Conservation (phyloP, 1,140 invertebrate genomes). For the Orius insidiosus region DNA sequence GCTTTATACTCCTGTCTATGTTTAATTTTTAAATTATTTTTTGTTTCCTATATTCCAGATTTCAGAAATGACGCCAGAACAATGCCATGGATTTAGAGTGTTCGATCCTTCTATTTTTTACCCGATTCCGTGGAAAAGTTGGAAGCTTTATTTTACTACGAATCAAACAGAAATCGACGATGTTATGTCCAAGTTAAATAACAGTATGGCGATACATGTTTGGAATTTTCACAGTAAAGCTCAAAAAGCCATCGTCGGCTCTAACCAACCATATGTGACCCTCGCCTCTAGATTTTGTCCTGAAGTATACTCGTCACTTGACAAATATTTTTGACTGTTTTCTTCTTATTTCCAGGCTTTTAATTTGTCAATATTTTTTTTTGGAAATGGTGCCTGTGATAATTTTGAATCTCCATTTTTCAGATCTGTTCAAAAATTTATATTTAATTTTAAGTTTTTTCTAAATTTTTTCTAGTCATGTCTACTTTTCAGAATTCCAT, state of each 20-base stretch:
- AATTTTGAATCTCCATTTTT: too few relatives aligned
- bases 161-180: conserved; percentile 26
- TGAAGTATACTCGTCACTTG: conserved; percentile 15
- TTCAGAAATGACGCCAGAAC: conserved; percentile 34
- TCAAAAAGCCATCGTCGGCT: conserved; percentile 15
- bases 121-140: conserved; percentile 43
- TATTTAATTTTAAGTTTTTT: too few relatives aligned
- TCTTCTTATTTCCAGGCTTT: too few relatives aligned
- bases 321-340: neutral
- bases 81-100: conserved; percentile 45
- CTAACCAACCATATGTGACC: conserved; percentile 20
- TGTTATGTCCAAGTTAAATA: conserved; percentile 27
- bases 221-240: conserved; percentile 40
- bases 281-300: conserved; percentile 20
- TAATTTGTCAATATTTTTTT: too few relatives aligned
- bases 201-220: conserved; percentile 43
- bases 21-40: neutral
- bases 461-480: too few relatives aligned
- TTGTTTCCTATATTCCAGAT: conserved; percentile 23
- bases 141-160: conserved; percentile 42
- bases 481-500: too few relatives aligned
- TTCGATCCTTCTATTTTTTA: conserved; percentile 42
- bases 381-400: too few relatives aligned
- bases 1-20: neutral
- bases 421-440: too few relatives aligned